A percentile compares a stretch with the other conserved stretches of the same genome.
Evolutionary conservation across 1,140 invertebrate genomes (phyloP).

Genomic region (Drosophila albomicans): DNA sequence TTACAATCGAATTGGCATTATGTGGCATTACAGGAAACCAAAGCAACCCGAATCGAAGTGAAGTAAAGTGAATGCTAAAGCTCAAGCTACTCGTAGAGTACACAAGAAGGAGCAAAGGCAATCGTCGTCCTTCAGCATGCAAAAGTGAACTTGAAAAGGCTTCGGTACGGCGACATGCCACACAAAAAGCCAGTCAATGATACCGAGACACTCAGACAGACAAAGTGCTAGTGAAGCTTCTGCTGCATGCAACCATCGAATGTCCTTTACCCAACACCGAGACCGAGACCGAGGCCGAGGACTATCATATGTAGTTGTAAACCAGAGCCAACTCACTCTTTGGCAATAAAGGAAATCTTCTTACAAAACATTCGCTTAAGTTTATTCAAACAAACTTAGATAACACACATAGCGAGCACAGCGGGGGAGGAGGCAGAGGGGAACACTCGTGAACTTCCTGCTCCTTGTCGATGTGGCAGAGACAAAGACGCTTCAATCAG

Average conservation of each 20-base stretch:
- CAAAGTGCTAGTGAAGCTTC: constrained; percentile 18
- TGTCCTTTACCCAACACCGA: neutral
- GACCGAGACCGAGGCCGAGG: neutral
- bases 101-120: constrained; percentile 22
- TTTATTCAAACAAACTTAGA: constrained; percentile 84
- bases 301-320: constrained; percentile 68
- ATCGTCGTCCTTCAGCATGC: constrained; percentile 52
- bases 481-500: constrained; percentile 80
- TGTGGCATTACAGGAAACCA: constrained; percentile 72
- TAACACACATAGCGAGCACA: constrained; percentile 53
- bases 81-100: constrained; percentile 10
- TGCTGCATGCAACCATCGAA: neutral
- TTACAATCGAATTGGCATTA: constrained; percentile 78
- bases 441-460: constrained; percentile 41
- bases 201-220: constrained; percentile 26
- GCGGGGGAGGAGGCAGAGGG: neutral
- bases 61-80: constrained; percentile 11
- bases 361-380: constrained; percentile 84
- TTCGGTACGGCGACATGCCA: constrained; percentile 28
- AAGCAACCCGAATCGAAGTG: constrained; percentile 40
- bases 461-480: constrained; percentile 48
- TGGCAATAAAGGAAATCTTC: constrained; percentile 82
- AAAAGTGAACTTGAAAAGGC: constrained; percentile 65
- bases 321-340: constrained; percentile 64
- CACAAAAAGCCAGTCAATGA: constrained; percentile 57